A percentile compares a stretch with the other conserved stretches of the same genome.
Evolutionary conservation across 2,113 vertebrate species (phyloP).

Genomic region (Dinomys branickii): DNA sequence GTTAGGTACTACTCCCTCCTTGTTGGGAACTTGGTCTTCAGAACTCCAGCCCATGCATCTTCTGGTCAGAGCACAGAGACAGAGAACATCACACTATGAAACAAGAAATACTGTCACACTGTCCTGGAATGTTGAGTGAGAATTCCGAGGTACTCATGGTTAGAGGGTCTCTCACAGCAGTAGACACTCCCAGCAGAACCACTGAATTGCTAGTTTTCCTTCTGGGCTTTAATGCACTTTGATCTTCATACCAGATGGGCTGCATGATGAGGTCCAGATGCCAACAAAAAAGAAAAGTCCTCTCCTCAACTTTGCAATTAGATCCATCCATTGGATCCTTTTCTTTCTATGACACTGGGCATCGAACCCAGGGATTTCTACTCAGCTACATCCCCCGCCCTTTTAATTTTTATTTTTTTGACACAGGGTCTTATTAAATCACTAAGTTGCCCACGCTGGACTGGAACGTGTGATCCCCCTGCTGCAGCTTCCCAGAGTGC

Average conservation of each 20-base stretch:
- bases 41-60: background rate
- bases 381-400: background rate
- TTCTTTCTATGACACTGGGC: background rate
- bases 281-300: background rate
- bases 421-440: background rate
- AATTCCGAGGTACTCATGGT: background rate
- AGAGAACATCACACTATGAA: background rate
- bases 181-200: background rate
- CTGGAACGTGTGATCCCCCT: background rate
- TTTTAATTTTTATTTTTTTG: background rate
- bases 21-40: background rate
- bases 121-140: background rate
- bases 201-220: background rate
- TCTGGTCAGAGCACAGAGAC: background rate
- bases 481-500: background rate
- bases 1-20: accelerated
- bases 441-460: background rate
- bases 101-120: background rate
- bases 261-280: background rate
- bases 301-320: background rate
- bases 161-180: background rate
- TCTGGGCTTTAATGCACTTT: background rate
- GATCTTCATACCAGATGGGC: background rate
- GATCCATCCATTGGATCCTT: background rate
- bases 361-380: background rate